Base-by-base conservation (phyloP, 1,140 invertebrate species). In the Pomacea maculata region DNA sequence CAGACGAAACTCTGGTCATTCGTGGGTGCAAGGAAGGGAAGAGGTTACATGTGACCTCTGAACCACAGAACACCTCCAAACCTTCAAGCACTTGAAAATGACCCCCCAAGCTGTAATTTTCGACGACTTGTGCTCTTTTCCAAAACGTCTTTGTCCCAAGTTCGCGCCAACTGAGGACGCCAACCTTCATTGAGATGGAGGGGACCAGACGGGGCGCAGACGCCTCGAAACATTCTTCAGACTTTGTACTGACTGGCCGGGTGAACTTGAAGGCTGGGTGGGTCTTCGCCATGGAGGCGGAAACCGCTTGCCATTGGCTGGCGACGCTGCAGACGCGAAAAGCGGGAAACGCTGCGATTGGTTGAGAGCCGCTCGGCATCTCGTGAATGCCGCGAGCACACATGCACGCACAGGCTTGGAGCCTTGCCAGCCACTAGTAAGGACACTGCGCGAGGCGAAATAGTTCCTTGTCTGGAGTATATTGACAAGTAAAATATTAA, bases 261-360 rank as follows among this genome's bases (percentile, higher is more conserved):
- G 25, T 78, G 57, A 80, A 73, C 70, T 64, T 61, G 57, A 11
- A 61, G 70, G 29, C 64, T 45, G 25, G 12, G 79, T 55, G 72
- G 63, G 79, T 63, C 63, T 21, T 14, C 14, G 70, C 45, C 25
- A 63, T 34, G 57, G 2, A 68, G 25, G 34, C 61, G 63, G 57
- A 80, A 75, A 80, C 75, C 55, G 21, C 34, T 64, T 19, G 10
- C 80, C 68, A 83, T 82, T 83, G 80, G 82, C 55, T 75, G 68
- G 14, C 80, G 57, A 65, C 45, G 54, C 57, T 17, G 77, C 45
- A 25, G 68, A 74, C 75, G 73, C 57, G 64, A 79, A 83, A 83
- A 82, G 87, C 84, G 87, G 84, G 86, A 88, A 87, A 65, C 52
- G 25, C 72, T 73, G 25, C 83, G 81, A 88, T 88, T 87, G 86